Evolutionary conservation across 2,113 vertebrate species (phyloP).

Genomic region (Tragulus kanchil): DNA sequence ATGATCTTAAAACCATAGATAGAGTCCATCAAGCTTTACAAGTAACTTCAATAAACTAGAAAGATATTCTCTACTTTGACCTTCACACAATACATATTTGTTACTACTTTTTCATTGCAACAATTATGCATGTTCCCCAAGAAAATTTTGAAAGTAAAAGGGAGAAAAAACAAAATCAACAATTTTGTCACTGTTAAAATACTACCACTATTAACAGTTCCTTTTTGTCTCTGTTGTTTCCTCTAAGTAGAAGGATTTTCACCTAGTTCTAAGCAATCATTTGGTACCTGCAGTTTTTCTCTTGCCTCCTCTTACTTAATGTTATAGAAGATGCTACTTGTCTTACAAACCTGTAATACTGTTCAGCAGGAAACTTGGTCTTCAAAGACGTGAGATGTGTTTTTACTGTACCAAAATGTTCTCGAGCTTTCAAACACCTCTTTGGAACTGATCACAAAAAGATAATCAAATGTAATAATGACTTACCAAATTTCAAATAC

Average conservation of each 20-base stretch:
- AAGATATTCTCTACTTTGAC: slow-evolving; percentile 25
- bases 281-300: not conserved
- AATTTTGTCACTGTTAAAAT: not conserved
- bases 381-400: slow-evolving; percentile 95
- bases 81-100: not conserved
- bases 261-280: not conserved
- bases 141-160: slow-evolving; percentile 19
- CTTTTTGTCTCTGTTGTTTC: not conserved
- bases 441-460: slow-evolving; percentile 92
- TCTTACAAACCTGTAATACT: slow-evolving; percentile 95
- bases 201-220: not conserved
- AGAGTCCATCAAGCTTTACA: not conserved
- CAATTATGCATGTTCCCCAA: not conserved
- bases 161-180: not conserved
- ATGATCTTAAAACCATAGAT: not conserved
- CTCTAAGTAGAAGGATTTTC: not conserved
- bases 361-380: slow-evolving; percentile 96
- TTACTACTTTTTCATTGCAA: not conserved
- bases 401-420: slow-evolving; percentile 94
- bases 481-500: slow-evolving; percentile 24
- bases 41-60: not conserved
- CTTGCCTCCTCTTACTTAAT: not conserved
- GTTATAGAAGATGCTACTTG: slow-evolving; percentile 25
- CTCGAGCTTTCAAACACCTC: slow-evolving; percentile 95
- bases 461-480: slow-evolving; percentile 50